These are phyloP conservation scores for Macrotus californicus DNA, from an alignment of 2,113 vertebrate species.

Conservation along the genomic window DNA sequence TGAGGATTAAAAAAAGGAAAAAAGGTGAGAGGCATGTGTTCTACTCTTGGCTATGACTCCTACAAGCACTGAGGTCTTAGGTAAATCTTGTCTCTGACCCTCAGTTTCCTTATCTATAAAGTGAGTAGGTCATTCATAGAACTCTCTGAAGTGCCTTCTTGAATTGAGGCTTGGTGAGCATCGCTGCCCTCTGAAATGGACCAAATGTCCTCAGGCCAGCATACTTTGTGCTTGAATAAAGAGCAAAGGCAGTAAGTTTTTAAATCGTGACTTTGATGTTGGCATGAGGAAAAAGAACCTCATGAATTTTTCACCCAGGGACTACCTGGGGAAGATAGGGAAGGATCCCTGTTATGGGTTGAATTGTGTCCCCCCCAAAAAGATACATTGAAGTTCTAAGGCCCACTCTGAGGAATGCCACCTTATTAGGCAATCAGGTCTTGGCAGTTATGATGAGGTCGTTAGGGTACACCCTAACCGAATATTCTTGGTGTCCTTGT, in stretches of 20 bases:
- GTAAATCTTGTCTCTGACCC: not conserved
- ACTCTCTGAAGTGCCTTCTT: not conserved
- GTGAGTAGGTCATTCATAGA: not conserved
- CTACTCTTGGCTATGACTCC: not conserved
- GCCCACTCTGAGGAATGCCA: not conserved
- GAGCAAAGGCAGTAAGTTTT: not conserved
- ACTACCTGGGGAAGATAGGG: not conserved
- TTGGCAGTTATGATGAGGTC: constrained; percentile 15
- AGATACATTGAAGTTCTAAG: not conserved
- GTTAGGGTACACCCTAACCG: not conserved
- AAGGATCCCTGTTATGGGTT: not conserved
- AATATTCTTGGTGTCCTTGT: not conserved
- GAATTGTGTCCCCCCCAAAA: not conserved
- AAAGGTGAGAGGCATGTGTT: not conserved
- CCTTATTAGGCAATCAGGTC: not conserved
- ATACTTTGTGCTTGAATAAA: not conserved
- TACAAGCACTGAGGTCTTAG: not conserved
- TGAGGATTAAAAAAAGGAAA: not conserved
- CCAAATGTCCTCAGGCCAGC: not conserved
- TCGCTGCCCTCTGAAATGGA: not conserved
- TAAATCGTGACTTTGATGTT: not conserved
- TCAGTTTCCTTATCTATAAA: not conserved
- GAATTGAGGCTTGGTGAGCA: not conserved
- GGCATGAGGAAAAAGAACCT: not conserved
- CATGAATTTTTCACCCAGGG: not conserved